phyloP scores from a whole-genome alignment of 2,888 invertebrate species.

The Strigamia transsilvanica region DNA sequence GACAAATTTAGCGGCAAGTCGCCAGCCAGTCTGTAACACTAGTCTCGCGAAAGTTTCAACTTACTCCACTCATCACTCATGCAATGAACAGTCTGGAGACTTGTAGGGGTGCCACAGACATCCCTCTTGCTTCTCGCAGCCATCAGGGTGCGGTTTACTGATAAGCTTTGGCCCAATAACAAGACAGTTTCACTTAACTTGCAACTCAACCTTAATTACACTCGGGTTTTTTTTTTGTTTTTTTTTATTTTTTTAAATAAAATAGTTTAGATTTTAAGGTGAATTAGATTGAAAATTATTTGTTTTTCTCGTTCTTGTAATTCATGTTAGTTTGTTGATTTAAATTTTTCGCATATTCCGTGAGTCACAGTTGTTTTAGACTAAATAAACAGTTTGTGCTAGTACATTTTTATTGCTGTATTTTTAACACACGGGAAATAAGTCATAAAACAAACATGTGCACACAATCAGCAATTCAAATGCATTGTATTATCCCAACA shows the following conservation, averaged over 20 bases:
- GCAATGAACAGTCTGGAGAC: slow-evolving; percentile 38
- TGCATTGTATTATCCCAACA: slow-evolving; percentile 16
- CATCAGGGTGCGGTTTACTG: slow-evolving; percentile 31
- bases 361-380: slow-evolving; percentile 2
- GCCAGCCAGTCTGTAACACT: slow-evolving; percentile 44
- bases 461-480: slow-evolving; percentile 35
- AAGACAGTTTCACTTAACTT: slow-evolving; percentile 1
- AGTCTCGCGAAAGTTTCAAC: slow-evolving; percentile 35
- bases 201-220: slow-evolving; percentile 3
- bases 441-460: slow-evolving; percentile 37
- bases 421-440: slow-evolving; percentile 22
- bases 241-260: neutral
- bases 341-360: neutral
- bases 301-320: too few species aligned
- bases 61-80: slow-evolving; percentile 42
- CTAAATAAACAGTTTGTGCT: neutral
- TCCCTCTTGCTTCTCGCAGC: neutral
- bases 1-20: slow-evolving; percentile 51
- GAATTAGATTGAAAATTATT: neutral
- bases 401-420: slow-evolving; percentile 3
- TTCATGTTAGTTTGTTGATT: neutral
- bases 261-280: neutral
- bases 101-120: slow-evolving; percentile 34
- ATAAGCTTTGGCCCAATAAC: slow-evolving; percentile 24
- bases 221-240: too few species aligned